A percentile compares a stretch with the other conserved stretches of the same genome.
phyloP scores from a whole-genome alignment of 2,113 vertebrate genomes.

The Scortum barcoo region DNA sequence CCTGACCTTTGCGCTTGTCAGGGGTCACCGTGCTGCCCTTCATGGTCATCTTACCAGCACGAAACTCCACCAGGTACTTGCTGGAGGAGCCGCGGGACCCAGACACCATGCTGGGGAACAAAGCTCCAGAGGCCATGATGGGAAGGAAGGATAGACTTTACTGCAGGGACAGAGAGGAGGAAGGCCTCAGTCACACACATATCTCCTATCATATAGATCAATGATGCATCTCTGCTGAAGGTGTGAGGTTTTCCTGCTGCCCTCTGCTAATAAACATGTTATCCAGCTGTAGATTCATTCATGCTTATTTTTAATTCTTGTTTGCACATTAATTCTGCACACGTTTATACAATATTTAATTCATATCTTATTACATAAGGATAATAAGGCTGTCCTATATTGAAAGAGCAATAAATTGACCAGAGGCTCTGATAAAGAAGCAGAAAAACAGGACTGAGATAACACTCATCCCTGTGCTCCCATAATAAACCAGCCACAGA shows the following conservation, averaged over 20 bases:
- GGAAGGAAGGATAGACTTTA: background rate
- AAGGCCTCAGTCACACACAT: background rate
- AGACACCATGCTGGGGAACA: conserved; percentile 97
- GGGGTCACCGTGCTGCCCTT: conserved; percentile 97
- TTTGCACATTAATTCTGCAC: no score
- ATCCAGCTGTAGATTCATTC: background rate
- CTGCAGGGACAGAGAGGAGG: background rate
- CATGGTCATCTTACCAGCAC: conserved; percentile 96
- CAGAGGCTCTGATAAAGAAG: background rate
- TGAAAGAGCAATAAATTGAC: background rate
- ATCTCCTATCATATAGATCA: no score
- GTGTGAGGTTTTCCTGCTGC: background rate
- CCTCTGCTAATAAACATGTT: background rate
- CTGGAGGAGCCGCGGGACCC: conserved; percentile 94
- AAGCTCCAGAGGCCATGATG: conserved; percentile 94
- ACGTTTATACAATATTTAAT: background rate
- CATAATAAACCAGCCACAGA: conserved; percentile 41
- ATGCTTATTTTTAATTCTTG: no score
- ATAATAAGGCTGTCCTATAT: background rate
- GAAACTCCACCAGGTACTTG: conserved; percentile 97
- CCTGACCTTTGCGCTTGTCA: conserved; percentile 95
- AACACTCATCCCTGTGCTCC: conserved; percentile 15
- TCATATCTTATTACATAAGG: background rate
- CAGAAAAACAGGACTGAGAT: background rate
- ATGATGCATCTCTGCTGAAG: background rate